Evolutionary conservation across 64 coral and sea anemone genomes (phyloP).

Genomic region (Montipora foliosa): DNA sequence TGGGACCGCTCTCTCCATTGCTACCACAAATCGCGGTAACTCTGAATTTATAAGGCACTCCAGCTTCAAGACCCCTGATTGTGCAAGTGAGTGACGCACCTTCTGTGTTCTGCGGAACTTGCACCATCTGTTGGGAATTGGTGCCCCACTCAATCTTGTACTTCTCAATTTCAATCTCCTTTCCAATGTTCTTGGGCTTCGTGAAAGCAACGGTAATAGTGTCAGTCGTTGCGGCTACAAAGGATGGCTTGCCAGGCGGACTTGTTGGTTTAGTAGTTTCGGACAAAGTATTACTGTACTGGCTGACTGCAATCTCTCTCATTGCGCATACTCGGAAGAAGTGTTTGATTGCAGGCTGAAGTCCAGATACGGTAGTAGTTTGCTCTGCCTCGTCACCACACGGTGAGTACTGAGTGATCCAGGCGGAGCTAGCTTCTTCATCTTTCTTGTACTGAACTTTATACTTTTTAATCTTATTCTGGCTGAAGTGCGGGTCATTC

Average conservation of each 20-base stretch:
- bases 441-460: slow-evolving; percentile 41
- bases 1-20: neutral
- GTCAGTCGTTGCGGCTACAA: slow-evolving; percentile 18
- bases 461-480: neutral
- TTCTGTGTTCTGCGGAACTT: slow-evolving; percentile 3
- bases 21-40: slow-evolving; percentile 14
- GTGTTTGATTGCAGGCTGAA: slow-evolving; percentile 8
- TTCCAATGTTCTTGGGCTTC: slow-evolving; percentile 2
- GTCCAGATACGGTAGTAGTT: neutral
- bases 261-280: slow-evolving; percentile 32
- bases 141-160: slow-evolving; percentile 19
- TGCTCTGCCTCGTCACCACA: neutral
- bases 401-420: slow-evolving; percentile 5
- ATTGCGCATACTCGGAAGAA: neutral
- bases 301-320: neutral
- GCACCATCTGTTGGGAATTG: slow-evolving; percentile 13
- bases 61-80: neutral
- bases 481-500: slow-evolving; percentile 14
- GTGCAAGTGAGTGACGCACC: neutral
- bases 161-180: slow-evolving; percentile 7
- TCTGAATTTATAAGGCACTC: neutral
- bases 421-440: neutral
- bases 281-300: slow-evolving; percentile 10
- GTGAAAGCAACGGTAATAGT: slow-evolving; percentile 7
- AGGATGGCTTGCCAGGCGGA: slow-evolving; percentile 25